A percentile compares a stretch with the other conserved stretches of the same genome.
Evolutionary conservation across 1,140 invertebrate species (phyloP).

Genomic region (Neomicropteryx cornuta): DNA sequence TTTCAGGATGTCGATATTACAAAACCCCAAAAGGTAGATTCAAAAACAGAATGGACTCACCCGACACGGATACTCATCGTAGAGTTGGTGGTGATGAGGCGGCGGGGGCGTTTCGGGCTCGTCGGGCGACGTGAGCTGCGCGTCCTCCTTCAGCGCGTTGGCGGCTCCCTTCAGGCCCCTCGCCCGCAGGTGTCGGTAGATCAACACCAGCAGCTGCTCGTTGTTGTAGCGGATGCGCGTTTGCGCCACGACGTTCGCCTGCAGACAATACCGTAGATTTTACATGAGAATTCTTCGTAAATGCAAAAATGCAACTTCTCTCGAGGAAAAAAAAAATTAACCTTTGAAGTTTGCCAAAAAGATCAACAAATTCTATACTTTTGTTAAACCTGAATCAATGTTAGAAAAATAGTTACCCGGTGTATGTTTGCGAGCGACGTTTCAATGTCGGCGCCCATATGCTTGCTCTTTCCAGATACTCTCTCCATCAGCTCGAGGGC

Average conservation of each 20-base stretch:
- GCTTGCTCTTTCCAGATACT: slow-evolving; percentile 85
- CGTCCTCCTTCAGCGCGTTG: slow-evolving; percentile 62
- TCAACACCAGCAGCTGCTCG: slow-evolving; percentile 83
- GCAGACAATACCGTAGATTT: slow-evolving; percentile 18
- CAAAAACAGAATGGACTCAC: too few species aligned
- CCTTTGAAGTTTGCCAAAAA: too few species aligned
- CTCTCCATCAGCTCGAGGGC: slow-evolving; percentile 83
- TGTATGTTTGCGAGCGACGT: slow-evolving; percentile 78
- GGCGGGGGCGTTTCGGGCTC: slow-evolving; percentile 26
- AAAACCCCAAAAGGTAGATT: too few species aligned
- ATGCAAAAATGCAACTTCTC: too few species aligned
- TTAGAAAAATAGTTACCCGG: slow-evolving; percentile 49
- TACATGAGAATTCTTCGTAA: too few species aligned
- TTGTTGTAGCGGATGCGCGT: slow-evolving; percentile 91
- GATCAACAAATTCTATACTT: too few species aligned
- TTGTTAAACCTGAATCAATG: too few species aligned
- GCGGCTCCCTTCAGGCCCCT: slow-evolving; percentile 70
- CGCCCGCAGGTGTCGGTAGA: slow-evolving; percentile 74
- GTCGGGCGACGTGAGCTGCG: slow-evolving; percentile 44
- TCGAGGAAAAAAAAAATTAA: too few species aligned
- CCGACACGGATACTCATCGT: too few species aligned
- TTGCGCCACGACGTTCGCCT: slow-evolving; percentile 92
- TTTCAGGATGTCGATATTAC: too few species aligned
- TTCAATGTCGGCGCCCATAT: slow-evolving; percentile 67
- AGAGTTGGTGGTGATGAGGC: slow-evolving; percentile 32